Evolutionary conservation across 2,797 vertebrate genomes (phyloP).

Genomic region (Schizopygopsis pylzovi): DNA sequence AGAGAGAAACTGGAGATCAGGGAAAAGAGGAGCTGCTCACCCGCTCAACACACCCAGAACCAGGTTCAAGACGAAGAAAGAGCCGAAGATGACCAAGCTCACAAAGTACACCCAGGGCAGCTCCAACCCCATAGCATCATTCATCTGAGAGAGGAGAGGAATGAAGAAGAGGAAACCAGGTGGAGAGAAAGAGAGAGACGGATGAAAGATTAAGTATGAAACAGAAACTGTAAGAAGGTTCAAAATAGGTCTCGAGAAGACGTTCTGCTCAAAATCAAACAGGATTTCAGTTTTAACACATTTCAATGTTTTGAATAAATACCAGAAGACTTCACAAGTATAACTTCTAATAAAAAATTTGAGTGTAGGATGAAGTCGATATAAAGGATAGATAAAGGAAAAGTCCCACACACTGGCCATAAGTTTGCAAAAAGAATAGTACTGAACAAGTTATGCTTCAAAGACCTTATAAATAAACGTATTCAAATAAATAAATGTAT

Average conservation of each 20-base stretch:
- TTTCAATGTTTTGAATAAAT: conserved; percentile 15
- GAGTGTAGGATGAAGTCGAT: conserved; percentile 12
- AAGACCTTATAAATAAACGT: background rate
- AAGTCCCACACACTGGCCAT: conserved; percentile 7
- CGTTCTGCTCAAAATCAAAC: background rate
- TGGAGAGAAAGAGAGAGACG: conserved; percentile 14
- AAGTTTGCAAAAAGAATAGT: background rate
- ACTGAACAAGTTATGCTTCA: background rate
- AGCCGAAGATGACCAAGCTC: conserved; percentile 99
- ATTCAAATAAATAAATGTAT: no score
- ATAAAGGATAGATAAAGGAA: conserved; percentile 11
- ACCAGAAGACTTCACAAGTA: conserved; percentile 15
- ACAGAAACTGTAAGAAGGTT: conserved; percentile 20
- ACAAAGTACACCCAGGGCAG: conserved; percentile 99
- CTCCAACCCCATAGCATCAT: conserved; percentile 99
- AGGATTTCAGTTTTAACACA: background rate
- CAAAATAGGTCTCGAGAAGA: background rate
- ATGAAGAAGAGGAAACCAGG: conserved; percentile 27
- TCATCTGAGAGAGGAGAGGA: conserved; percentile 85
- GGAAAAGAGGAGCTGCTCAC: conserved; percentile 88
- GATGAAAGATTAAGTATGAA: background rate
- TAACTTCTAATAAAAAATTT: conserved; percentile 3
- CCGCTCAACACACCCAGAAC: conserved; percentile 99
- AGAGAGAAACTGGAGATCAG: conserved; percentile 1
- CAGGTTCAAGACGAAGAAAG: conserved; percentile 99